Base-by-base conservation (phyloP, 2,888 invertebrate genomes). In the Tyria jacobaeae region DNA sequence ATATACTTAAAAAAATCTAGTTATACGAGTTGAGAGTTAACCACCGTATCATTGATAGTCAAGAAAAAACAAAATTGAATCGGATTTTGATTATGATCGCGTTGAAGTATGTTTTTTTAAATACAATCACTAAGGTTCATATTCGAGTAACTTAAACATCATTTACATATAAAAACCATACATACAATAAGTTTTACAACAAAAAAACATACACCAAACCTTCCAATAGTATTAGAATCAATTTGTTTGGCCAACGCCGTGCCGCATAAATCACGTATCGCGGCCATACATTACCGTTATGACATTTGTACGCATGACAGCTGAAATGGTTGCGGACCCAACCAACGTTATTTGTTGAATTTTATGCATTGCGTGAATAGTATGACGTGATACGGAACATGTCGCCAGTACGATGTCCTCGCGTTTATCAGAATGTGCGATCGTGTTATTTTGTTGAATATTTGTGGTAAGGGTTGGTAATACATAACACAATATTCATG, bases 201-300 rank as follows among this genome's bases (percentile, higher is more conserved):
- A 27, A n/a, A n/a, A n/a, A n/a, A 49, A 17, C 3, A 9, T 24
- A 24, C 39, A 52, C 35, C 47, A 53, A 7, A 49, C 48, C 37
- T 34, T 31, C 44, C 51, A 58, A 68, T 52, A 59, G 27, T 62
- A 74, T 75, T 83, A 71, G 78, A 80, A 87, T 88, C 90, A 89
- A 89, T 89, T 89, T 87, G 86, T 88, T 86, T 82, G 77, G 66
- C 69, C 85, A 81, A 83, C 84, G 80, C 80, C 73, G 69, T 35
- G 62, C 78, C 74, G 65, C 63, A 84, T 86, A 86, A 87, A 87
- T 87, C 87, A 85, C 76, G 80, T 72, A 84, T 83, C 84, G 83
- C 80, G 76, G 73, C 88, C 87, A 89, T 85, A 85, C 87, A 89
- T 87, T 81, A 80, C 81, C 62, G 71, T 59, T 69, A 48, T 64